These are phyloP conservation scores for Varecia variegata DNA, from an alignment of 2,797 vertebrate species.

Conservation along the genomic window DNA sequence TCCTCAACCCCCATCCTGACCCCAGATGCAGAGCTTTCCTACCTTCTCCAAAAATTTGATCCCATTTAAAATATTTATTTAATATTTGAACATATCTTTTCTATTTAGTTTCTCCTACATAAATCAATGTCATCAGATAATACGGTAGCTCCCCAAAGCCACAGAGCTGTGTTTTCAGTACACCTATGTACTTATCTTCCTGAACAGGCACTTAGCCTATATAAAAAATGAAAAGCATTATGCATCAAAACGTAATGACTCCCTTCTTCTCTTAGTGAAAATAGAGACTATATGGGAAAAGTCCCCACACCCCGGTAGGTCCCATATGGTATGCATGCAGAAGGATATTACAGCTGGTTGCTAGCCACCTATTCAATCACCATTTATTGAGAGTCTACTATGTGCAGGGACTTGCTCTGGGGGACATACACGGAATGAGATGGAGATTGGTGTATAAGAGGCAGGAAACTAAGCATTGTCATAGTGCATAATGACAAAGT, in stretches of 20 bases:
- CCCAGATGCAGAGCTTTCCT: not conserved
- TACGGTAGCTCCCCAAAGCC: not conserved
- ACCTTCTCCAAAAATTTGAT: constrained; percentile 17
- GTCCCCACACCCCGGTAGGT: not conserved
- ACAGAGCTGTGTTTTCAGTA: not conserved
- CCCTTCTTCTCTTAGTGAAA: not conserved
- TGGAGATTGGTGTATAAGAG: not conserved
- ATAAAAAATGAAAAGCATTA: not conserved
- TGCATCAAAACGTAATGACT: not conserved
- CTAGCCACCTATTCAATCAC: not conserved
- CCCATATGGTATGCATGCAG: not conserved
- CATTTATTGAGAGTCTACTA: not conserved
- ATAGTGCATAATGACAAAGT: not conserved
- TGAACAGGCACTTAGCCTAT: not conserved
- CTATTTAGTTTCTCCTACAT: not conserved
- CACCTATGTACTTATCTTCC: not conserved
- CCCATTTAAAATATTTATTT: not conserved
- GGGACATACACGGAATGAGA: not conserved
- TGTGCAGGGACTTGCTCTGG: not conserved
- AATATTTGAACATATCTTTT: not conserved
- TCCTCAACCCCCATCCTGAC: not conserved
- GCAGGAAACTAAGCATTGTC: not conserved
- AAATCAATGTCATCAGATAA: not conserved
- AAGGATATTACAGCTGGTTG: not conserved
- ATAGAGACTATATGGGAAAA: not conserved